Percentiles rank a stretch among this genome's conserved stretches.
Evolutionary conservation across 1,140 invertebrate genomes (phyloP).

Genomic region (Lethrus apterus): DNA sequence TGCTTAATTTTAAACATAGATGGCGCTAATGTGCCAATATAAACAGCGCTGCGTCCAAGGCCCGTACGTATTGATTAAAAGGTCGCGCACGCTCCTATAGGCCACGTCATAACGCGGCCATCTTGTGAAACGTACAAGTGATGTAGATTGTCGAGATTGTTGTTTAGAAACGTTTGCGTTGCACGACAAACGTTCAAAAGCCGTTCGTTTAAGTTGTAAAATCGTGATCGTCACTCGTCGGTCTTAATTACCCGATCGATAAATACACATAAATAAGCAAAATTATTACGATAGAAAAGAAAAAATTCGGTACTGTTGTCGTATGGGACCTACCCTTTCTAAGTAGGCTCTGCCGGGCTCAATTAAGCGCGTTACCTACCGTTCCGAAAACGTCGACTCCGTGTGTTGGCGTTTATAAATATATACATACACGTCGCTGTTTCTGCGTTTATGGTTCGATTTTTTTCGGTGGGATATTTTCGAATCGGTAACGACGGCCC

Average conservation of each 20-base stretch:
- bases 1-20: too few relatives aligned
- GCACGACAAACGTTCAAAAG: too few relatives aligned
- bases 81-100: conserved; percentile 1
- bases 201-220: conserved; percentile 4
- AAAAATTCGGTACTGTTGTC: not conserved
- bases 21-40: too few relatives aligned
- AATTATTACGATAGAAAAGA: not conserved
- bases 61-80: too few relatives aligned
- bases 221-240: not conserved
- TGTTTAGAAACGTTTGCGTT: too few relatives aligned
- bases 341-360: conserved; percentile 8
- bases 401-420: too few relatives aligned
- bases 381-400: not conserved
- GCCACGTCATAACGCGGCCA: conserved; percentile 10
- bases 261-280: not conserved
- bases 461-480: too few relatives aligned
- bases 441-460: too few relatives aligned
- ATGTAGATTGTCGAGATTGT: not conserved
- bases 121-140: conserved; percentile 9
- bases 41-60: too few relatives aligned
- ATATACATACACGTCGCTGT: too few relatives aligned
- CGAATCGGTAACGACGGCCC: too few relatives aligned
- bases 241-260: not conserved
- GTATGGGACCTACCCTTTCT: conserved; percentile 6
- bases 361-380: not conserved